A percentile compares a stretch with the other conserved stretches of the same genome.
Evolutionary conservation across 2,113 vertebrate genomes (phyloP).

Genomic region (Cervus canadensis): DNA sequence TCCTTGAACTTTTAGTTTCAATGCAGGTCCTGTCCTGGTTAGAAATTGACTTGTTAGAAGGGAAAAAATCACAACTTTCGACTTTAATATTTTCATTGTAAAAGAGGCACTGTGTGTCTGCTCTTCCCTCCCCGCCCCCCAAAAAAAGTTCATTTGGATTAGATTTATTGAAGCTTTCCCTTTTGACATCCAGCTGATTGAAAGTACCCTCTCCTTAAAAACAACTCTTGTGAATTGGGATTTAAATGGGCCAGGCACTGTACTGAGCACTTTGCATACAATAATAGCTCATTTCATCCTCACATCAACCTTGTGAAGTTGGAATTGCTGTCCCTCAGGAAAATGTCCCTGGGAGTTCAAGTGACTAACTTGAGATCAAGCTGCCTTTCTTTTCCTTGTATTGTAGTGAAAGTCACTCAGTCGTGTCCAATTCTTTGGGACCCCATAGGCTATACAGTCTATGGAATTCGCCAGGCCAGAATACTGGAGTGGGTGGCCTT

Average conservation of each 20-base stretch:
- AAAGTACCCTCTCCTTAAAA: neutral
- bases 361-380: neutral
- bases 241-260: neutral
- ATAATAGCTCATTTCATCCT: neutral
- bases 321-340: neutral
- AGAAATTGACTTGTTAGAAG: neutral
- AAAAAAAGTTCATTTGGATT: neutral
- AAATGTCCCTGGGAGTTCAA: neutral
- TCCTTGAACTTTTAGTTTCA: neutral
- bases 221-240: neutral
- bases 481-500: neutral
- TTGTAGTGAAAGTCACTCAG: neutral
- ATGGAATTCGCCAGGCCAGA: neutral
- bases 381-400: neutral
- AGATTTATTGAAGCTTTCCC: neutral
- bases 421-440: neutral
- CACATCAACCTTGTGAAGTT: neutral
- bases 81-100: slow-evolving; percentile 1
- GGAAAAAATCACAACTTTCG: neutral
- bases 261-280: neutral
- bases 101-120: neutral
- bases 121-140: neutral
- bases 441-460: neutral
- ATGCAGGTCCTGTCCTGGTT: neutral
- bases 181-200: neutral